Percentiles rank a stretch among this genome's conserved stretches.
Evolutionary conservation across 2,888 invertebrate species (phyloP).

Genomic region (Agrotis segetum): DNA sequence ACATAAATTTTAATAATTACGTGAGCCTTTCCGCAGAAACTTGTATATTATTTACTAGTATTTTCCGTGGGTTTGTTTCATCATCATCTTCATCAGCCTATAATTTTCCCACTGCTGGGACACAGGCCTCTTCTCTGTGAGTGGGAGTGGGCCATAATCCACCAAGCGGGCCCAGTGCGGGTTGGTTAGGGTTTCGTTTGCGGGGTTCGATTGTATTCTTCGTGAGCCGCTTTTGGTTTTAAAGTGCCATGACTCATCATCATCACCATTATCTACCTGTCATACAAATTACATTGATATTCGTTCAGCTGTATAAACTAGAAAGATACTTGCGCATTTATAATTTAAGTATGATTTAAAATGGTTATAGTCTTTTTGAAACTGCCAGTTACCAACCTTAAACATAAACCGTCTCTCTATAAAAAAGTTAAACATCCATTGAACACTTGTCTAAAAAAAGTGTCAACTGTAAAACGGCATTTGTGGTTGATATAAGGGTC

Average conservation of each 20-base stretch:
- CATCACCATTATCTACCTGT: not conserved
- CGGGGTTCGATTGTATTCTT: not conserved
- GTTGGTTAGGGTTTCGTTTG: not conserved
- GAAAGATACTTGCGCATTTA: not conserved
- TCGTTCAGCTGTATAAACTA: not conserved
- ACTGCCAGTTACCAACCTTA: too few species aligned
- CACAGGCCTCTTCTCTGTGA: too few species aligned
- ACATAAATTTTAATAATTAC: not conserved
- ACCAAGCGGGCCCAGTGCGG: too few species aligned
- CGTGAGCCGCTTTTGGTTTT: too few species aligned
- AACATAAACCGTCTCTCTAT: not conserved
- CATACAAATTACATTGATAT: not conserved
- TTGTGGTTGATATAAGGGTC: too few species aligned
- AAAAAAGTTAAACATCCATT: not conserved
- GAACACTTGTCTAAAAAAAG: too few species aligned
- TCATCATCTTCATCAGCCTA: too few species aligned
- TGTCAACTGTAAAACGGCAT: too few species aligned
- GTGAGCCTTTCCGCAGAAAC: not conserved
- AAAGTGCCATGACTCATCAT: too few species aligned
- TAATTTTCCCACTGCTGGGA: too few species aligned
- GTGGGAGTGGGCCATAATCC: too few species aligned
- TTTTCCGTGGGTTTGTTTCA: too few species aligned
- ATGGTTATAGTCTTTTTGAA: not conserved
- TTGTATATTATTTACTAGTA: not conserved
- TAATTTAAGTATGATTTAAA: not conserved